These are phyloP conservation scores for Sphaerophoria taeniata DNA, from an alignment of 2,888 invertebrate species.

Conservation along the genomic window DNA sequence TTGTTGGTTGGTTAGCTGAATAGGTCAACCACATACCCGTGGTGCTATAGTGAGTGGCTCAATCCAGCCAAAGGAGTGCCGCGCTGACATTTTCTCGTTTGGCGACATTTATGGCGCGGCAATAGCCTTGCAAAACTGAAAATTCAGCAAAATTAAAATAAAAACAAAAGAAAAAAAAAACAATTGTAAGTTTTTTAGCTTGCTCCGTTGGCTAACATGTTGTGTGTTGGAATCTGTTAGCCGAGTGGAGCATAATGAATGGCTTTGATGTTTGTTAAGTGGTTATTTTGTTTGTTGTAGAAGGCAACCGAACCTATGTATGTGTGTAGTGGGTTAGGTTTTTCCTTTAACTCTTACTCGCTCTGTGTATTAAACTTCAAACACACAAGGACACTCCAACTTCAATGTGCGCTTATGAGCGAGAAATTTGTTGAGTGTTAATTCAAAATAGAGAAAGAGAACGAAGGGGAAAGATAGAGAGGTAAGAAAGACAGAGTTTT, in stretches of 20 bases:
- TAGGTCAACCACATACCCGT: constrained; percentile 67
- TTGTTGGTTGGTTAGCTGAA: constrained; percentile 67
- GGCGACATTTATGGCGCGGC: constrained; percentile 40
- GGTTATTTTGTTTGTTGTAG: constrained; percentile 30
- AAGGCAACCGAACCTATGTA: neutral
- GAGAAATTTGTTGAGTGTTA: constrained; percentile 28
- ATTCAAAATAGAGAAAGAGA: constrained; percentile 1
- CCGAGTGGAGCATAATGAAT: constrained; percentile 36
- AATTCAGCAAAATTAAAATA: constrained; percentile 8
- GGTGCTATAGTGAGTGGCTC: constrained; percentile 7
- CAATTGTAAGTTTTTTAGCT: constrained; percentile 28
- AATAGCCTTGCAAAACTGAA: constrained; percentile 35
- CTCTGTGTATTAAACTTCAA: neutral
- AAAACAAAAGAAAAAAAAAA: constrained; percentile 11
- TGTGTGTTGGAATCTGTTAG: neutral
- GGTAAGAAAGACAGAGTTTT: constrained; percentile 16
- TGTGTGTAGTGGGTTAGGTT: constrained; percentile 17
- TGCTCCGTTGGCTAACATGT: constrained; percentile 49
- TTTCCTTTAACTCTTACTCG: neutral
- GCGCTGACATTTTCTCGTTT: constrained; percentile 53
- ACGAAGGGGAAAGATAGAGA: neutral
- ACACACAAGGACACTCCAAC: constrained; percentile 10
- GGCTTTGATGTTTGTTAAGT: constrained; percentile 59
- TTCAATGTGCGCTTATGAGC: constrained; percentile 15
- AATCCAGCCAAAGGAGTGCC: constrained; percentile 50